These are phyloP conservation scores for Phalloptychus januarius DNA, from an alignment of 2,797 vertebrate species.

Conservation along the genomic window DNA sequence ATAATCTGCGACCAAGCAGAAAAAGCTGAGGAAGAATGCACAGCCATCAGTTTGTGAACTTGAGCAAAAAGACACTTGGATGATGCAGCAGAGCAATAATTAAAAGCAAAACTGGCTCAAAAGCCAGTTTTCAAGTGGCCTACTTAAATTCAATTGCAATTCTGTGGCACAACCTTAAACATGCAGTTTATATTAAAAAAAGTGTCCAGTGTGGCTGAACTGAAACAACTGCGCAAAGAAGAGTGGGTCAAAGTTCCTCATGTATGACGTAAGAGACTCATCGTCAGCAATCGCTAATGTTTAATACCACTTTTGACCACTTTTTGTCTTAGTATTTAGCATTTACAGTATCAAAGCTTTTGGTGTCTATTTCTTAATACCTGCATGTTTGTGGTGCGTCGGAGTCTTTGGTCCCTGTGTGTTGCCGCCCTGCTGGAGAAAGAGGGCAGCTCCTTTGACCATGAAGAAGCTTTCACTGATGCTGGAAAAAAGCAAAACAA, in stretches of 20 bases:
- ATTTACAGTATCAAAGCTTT: slow-evolving; percentile 27
- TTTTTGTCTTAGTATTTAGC: not conserved
- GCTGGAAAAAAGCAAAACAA: slow-evolving; percentile 74
- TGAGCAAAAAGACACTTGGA: not conserved
- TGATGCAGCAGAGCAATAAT: not conserved
- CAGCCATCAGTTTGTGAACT: not conserved
- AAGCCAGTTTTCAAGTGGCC: not conserved
- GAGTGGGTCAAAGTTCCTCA: not conserved
- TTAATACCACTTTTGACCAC: not conserved
- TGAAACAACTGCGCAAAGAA: not conserved
- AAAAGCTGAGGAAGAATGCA: not conserved
- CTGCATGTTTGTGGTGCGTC: slow-evolving; percentile 93
- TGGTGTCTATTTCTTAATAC: slow-evolving; percentile 79
- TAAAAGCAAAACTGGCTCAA: not conserved
- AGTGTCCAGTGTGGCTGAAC: not conserved
- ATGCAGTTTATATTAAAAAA: not conserved
- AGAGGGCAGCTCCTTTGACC: slow-evolving; percentile 98
- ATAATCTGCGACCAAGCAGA: not conserved
- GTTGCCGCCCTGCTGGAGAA: slow-evolving; percentile 93
- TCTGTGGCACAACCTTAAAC: not conserved
- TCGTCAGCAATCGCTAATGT: not conserved
- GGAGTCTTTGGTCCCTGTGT: slow-evolving; percentile 87
- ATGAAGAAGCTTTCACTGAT: slow-evolving; percentile 99
- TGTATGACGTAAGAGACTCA: not conserved
- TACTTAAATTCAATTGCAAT: not conserved